Percentiles rank a stretch among this genome's conserved stretches.
Evolutionary conservation across 2,797 vertebrate species (phyloP).

Genomic region (Pseudopleuronectes americanus): DNA sequence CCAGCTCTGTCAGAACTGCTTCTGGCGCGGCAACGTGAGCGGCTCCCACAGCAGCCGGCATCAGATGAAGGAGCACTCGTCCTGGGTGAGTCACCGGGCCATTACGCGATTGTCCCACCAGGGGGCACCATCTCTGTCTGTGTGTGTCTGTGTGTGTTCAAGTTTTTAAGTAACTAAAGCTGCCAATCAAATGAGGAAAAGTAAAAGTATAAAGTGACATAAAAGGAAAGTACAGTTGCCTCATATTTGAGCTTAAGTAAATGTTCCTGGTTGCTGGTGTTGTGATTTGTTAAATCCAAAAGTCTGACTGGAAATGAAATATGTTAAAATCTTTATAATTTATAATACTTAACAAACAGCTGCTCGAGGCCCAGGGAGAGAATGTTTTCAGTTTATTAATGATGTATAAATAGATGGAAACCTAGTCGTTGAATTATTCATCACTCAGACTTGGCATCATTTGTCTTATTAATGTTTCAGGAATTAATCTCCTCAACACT

Average conservation of each 20-base stretch:
- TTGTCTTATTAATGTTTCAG: slow-evolving; percentile 48
- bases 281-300: neutral
- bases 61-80: slow-evolving; percentile 98
- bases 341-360: neutral
- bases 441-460: slow-evolving; percentile 23
- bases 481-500: slow-evolving; percentile 26
- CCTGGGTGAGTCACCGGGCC: slow-evolving; percentile 87
- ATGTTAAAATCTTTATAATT: neutral
- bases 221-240: too few species aligned
- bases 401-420: slow-evolving; percentile 41
- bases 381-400: slow-evolving; percentile 38
- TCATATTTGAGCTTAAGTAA: too few species aligned
- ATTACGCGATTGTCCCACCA: slow-evolving; percentile 34
- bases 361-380: slow-evolving; percentile 6
- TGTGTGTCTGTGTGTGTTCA: slow-evolving; percentile 6
- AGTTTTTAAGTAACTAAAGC: too few species aligned
- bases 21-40: slow-evolving; percentile 91
- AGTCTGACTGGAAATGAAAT: slow-evolving; percentile 9
- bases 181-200: too few species aligned
- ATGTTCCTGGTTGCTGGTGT: too few species aligned
- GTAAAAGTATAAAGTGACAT: too few species aligned
- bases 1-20: slow-evolving; percentile 96
- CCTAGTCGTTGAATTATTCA: slow-evolving; percentile 57
- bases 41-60: slow-evolving; percentile 95
- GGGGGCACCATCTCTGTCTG: slow-evolving; percentile 30